phyloP scores from a whole-genome alignment of 2,888 invertebrate species.

The Hermodice carunculata region DNA sequence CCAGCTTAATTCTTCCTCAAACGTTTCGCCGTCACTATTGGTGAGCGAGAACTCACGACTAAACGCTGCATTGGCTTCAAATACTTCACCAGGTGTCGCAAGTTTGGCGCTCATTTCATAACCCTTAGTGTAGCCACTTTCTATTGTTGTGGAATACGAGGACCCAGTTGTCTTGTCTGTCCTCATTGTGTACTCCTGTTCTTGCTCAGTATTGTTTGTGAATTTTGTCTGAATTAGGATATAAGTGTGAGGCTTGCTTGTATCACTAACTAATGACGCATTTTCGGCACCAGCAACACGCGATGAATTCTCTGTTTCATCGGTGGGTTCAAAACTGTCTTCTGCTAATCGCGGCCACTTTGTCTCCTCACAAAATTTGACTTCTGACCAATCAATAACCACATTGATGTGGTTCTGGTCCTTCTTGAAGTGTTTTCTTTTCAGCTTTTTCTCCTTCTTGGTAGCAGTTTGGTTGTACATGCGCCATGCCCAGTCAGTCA shows the following conservation, averaged over 20 bases:
- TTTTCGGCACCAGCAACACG: no score
- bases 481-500: conserved; percentile 33
- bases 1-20: conserved; percentile 65
- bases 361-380: conserved; percentile 32
- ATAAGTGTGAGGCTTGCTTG: conserved; percentile 15
- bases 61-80: conserved; percentile 68
- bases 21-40: conserved; percentile 62
- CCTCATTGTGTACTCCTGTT: conserved; percentile 46
- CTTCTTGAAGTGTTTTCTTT: conserved; percentile 26
- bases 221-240: conserved; percentile 48
- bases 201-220: conserved; percentile 41
- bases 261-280: no score
- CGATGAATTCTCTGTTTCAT: no score
- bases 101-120: conserved; percentile 65
- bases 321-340: conserved; percentile 19
- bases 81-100: conserved; percentile 68
- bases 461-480: conserved; percentile 36
- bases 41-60: conserved; percentile 67
- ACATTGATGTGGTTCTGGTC: conserved; percentile 25
- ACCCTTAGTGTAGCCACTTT: conserved; percentile 53
- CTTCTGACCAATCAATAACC: conserved; percentile 39
- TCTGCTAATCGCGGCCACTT: conserved; percentile 28
- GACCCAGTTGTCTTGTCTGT: conserved; percentile 45
- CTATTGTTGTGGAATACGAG: conserved; percentile 35
- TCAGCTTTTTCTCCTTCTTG: conserved; percentile 13